Evolutionary conservation across 2,888 invertebrate genomes (phyloP), one percentile per base, ranked within the genome.

Genomic region (Dioctria rufipes): DNA sequence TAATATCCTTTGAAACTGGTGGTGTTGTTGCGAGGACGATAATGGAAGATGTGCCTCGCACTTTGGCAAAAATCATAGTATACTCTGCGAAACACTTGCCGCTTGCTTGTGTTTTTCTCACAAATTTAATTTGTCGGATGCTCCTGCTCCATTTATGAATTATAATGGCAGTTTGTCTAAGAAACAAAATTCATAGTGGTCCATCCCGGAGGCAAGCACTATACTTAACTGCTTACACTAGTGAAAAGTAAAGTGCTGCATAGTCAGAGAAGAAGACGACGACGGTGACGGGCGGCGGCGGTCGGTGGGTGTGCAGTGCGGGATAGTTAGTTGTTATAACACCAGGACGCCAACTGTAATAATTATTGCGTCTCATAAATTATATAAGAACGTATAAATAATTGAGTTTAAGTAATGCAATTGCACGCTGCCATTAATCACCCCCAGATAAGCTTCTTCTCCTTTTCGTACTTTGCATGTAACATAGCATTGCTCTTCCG

Each of bases 361-460:
- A 71, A 71, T 71, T 71, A 71, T 71, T 71, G 71, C 71, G 54
- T 71, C 71, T 54, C 71, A 71, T 71, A 71, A 71, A 71, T 71
- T 71, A 71, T 25, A 25, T 71, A 71, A 71, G 51, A 71, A 51
- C 54, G 71, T 71, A 71, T 71, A 71, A 71, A 71, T 71, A 71
- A 71, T 71, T 71, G 71, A 71, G 71, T 71, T 71, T 71, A 71
- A 71, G 51, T 71, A 71, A 71, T 71, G 71, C 71, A 71, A 71
- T 71, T 71, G 71, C 71, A 71, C 71, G 71, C 39, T 39, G 54
- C 54, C 71, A 71, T 71, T 71, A 71, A 71, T 71, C 71, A 71
- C 54, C 67, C 25, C 51, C 37, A 71, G 71, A 71, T 71, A 71
- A 71, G 71, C 71, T 54, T 51, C 71, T 67, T 67, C 71, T 54